Conservation (phyloP, 2,113 vertebrate species). For the Pan troglodytes region DNA sequence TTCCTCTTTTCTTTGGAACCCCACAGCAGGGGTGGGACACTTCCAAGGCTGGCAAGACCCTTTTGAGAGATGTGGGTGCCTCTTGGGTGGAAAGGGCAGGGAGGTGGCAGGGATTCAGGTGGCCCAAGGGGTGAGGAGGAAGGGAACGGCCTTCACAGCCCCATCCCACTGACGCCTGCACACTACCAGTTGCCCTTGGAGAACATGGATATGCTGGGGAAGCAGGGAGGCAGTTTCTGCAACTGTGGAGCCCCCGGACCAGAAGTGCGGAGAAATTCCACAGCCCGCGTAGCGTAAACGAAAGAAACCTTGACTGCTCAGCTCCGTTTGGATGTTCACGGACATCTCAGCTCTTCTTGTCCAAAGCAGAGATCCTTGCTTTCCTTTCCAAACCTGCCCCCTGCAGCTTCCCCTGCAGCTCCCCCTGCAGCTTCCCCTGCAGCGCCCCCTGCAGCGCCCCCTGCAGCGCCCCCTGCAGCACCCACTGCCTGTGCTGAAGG, state of each 20-base stretch:
- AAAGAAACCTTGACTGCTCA: neutral
- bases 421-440: neutral
- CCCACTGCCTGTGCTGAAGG: neutral
- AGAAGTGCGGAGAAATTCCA: neutral
- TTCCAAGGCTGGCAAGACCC: neutral
- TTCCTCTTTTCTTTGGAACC: neutral
- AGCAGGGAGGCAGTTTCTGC: neutral
- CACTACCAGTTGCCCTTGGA: neutral
- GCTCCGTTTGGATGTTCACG: neutral
- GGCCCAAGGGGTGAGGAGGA: neutral
- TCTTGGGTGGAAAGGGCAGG: neutral
- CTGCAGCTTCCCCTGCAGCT: too few relatives aligned
- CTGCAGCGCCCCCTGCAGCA: too few relatives aligned
- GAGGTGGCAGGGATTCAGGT: neutral
- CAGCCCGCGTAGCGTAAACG: fast-evolving
- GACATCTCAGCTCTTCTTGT: neutral
- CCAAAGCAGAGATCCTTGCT: neutral
- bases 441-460: too few relatives aligned
- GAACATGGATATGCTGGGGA: too few relatives aligned
- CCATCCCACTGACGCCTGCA: fast-evolving
- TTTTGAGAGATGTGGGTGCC: neutral
- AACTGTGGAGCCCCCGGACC: neutral
- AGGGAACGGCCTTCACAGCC: neutral
- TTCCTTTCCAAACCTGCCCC: too few relatives aligned
- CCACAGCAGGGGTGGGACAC: fast-evolving